These are phyloP conservation scores for Drosophila fungiperda DNA, from an alignment of 2,888 invertebrate species.

Conservation along the genomic window DNA sequence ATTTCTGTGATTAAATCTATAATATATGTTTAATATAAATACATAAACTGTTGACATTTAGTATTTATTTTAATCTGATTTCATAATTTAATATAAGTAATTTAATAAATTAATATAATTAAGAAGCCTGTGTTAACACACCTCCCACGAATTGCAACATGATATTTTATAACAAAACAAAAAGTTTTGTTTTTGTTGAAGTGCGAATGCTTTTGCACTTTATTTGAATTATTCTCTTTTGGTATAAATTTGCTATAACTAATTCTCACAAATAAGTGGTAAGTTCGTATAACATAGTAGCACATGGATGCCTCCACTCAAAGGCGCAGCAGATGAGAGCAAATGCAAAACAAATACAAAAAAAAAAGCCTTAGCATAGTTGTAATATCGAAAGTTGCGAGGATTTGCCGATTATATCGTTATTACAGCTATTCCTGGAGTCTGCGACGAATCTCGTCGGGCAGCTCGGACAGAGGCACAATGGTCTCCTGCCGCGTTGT, in stretches of 20 bases:
- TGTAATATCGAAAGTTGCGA: slow-evolving; percentile 16
- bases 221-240: slow-evolving; percentile 72
- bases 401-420: slow-evolving; percentile 24
- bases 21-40: neutral
- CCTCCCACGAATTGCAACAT: too few relatives aligned
- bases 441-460: slow-evolving; percentile 86
- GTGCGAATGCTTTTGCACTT: slow-evolving; percentile 24
- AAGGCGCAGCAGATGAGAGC: slow-evolving; percentile 17
- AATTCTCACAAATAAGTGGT: slow-evolving; percentile 65
- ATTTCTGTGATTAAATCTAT: slow-evolving; percentile 38
- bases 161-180: too few relatives aligned
- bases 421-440: slow-evolving; percentile 57
- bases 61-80: neutral
- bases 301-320: slow-evolving; percentile 1
- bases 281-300: slow-evolving; percentile 65
- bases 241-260: slow-evolving; percentile 73
- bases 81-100: too few relatives aligned
- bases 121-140: too few relatives aligned
- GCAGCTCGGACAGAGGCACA: slow-evolving; percentile 86
- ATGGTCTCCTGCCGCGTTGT: slow-evolving; percentile 89
- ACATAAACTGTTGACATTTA: neutral
- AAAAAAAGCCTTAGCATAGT: too few relatives aligned
- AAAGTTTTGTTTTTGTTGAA: too few relatives aligned
- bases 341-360: slow-evolving; percentile 1
- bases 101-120: too few relatives aligned